Conservation (phyloP, 2,797 vertebrate genomes). For the Helicolenus hilgendorfi region DNA sequence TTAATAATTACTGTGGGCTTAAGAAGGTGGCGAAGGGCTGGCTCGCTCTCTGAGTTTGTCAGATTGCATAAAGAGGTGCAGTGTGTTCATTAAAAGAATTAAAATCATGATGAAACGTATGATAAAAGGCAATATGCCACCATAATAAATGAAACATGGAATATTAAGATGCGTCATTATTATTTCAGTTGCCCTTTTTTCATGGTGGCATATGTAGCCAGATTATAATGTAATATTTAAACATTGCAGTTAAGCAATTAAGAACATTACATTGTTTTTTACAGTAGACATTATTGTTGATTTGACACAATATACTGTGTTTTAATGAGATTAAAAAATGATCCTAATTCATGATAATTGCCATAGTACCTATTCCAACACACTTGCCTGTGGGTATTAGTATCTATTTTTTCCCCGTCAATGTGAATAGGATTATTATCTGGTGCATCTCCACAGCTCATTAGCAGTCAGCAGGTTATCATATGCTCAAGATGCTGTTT, state of each 20-base stretch:
- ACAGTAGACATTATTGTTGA: constrained; percentile 22
- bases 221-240: not conserved
- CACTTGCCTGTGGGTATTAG: constrained; percentile 52
- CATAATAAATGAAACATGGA: constrained; percentile 18
- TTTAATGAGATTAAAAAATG: constrained; percentile 61
- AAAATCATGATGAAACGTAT: constrained; percentile 33
- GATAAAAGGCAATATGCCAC: constrained; percentile 27
- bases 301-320: constrained; percentile 38
- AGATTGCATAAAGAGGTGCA: constrained; percentile 37
- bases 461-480: constrained; percentile 81
- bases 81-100: constrained; percentile 63
- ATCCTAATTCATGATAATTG: constrained; percentile 67
- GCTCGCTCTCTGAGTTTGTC: constrained; percentile 30
- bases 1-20: constrained; percentile 70
- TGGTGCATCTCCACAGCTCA: constrained; percentile 73
- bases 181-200: not conserved
- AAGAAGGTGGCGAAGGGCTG: constrained; percentile 52
- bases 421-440: constrained; percentile 69
- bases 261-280: constrained; percentile 2
- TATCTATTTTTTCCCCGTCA: constrained; percentile 50
- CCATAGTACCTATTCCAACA: constrained; percentile 45
- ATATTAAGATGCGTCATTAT: constrained; percentile 17
- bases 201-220: not conserved
- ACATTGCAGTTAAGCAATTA: constrained; percentile 13
- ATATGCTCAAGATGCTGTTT: constrained; percentile 59